These are phyloP conservation scores for Oenanthe melanoleuca DNA, from an alignment of 2,113 vertebrate species.

Conservation along the genomic window DNA sequence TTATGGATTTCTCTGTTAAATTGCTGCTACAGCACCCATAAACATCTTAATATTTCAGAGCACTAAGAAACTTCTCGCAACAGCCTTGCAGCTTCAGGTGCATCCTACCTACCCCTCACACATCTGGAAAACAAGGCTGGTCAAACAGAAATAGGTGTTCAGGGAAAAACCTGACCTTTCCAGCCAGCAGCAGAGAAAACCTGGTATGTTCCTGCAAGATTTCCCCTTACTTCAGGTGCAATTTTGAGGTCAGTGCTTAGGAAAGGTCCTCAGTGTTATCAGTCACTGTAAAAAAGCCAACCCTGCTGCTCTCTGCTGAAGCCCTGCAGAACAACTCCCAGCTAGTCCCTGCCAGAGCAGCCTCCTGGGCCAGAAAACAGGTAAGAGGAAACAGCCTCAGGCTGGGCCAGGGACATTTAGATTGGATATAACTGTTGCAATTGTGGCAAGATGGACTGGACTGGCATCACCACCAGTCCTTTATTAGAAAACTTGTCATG, in stretches of 20 bases:
- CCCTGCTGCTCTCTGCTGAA: neutral
- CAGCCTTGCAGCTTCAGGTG: neutral
- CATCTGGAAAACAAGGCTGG: accelerated
- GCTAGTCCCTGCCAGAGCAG: neutral
- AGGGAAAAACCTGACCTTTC: neutral
- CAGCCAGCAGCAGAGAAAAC: neutral
- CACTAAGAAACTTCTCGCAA: neutral
- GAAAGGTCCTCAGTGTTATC: neutral
- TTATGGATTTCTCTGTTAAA: neutral
- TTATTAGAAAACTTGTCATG: too few species aligned
- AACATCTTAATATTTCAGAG: neutral
- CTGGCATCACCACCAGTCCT: too few species aligned
- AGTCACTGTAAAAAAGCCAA: neutral
- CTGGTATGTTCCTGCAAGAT: neutral
- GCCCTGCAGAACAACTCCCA: neutral
- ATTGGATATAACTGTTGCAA: too few species aligned
- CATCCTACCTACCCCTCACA: neutral
- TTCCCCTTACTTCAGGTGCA: neutral
- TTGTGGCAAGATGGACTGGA: too few species aligned
- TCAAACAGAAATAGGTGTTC: neutral
- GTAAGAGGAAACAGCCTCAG: neutral
- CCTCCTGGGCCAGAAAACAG: neutral
- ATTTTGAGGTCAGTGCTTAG: neutral
- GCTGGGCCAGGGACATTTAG: neutral
- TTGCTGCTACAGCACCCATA: neutral